These are phyloP conservation scores for Rotaria sp. DNA, from an alignment of 2,888 invertebrate genomes.

Conservation along the genomic window DNA sequence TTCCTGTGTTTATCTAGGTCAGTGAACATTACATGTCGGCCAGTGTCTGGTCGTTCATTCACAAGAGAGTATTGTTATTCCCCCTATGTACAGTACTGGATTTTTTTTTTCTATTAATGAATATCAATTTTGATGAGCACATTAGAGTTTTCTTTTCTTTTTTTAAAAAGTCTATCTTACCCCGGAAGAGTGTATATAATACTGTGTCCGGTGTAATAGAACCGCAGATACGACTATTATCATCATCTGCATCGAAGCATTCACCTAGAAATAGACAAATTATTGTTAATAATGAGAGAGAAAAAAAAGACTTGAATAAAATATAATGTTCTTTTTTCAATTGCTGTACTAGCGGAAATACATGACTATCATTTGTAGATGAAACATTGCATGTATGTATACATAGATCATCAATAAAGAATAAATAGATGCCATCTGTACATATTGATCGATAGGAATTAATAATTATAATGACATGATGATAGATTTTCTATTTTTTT, in stretches of 20 bases:
- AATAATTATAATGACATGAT: not conserved
- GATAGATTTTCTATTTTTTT: no score
- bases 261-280: slow-evolving; percentile 8
- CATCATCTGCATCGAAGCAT: slow-evolving; percentile 6
- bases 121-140: not conserved
- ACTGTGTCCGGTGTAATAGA: slow-evolving; percentile 11
- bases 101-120: not conserved
- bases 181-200: slow-evolving; percentile 11
- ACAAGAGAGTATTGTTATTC: not conserved
- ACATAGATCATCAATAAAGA: no score
- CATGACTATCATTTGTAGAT: not conserved
- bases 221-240: not conserved
- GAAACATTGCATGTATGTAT: not conserved
- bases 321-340: not conserved
- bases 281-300: not conserved
- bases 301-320: not conserved
- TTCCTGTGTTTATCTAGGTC: not conserved
- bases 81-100: not conserved
- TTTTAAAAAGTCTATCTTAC: not conserved
- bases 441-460: not conserved
- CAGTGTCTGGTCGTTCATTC: not conserved
- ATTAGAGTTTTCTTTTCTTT: not conserved
- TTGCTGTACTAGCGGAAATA: not conserved
- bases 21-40: not conserved
- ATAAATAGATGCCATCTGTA: not conserved